Conservation (phyloP, 2,113 vertebrate genomes). For the Suricata suricatta region DNA sequence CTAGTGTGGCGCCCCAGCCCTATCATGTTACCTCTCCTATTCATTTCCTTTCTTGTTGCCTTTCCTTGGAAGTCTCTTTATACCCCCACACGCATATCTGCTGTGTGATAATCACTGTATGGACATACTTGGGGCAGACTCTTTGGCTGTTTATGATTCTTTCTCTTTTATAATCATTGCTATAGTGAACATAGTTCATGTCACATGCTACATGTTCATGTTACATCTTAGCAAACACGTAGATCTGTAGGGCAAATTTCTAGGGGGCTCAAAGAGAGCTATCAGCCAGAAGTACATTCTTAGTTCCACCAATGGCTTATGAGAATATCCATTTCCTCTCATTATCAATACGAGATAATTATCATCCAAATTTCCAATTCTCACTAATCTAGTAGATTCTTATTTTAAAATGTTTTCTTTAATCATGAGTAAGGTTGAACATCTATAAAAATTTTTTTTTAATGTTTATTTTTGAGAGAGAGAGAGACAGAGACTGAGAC, state of each 20-base stretch:
- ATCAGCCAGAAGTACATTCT: background rate
- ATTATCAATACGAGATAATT: background rate
- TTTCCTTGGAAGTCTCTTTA: background rate
- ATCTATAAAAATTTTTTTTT: too few relatives aligned
- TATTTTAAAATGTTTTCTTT: background rate
- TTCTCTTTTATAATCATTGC: background rate
- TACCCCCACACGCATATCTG: background rate
- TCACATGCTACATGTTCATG: too few relatives aligned
- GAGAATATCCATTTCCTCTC: background rate
- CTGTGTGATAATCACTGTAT: background rate
- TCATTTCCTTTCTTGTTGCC: background rate
- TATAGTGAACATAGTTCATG: background rate
- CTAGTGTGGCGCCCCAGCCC: background rate
- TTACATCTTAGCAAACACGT: background rate
- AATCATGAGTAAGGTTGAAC: background rate
- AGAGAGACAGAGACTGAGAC: too few relatives aligned
- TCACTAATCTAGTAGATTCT: background rate
- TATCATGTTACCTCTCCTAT: background rate
- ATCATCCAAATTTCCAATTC: background rate
- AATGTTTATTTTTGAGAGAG: too few relatives aligned
- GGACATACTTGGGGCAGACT: background rate
- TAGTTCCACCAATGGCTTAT: background rate
- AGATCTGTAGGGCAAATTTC: background rate
- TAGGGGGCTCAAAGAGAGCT: background rate
- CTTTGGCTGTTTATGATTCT: background rate